Conservation (phyloP, 2,113 vertebrate species). For the Anser cygnoides region DNA sequence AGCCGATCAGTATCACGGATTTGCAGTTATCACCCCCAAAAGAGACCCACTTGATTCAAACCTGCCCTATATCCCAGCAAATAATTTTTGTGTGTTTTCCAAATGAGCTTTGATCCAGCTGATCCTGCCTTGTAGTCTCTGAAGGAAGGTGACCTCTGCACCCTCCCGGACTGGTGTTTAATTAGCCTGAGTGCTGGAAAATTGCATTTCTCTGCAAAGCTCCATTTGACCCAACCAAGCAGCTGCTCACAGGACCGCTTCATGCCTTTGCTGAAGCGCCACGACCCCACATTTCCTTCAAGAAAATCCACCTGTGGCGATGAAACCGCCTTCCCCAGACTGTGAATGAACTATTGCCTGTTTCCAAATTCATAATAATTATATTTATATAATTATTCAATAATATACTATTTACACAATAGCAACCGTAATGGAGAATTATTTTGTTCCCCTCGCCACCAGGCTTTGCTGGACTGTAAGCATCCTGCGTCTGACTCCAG, state of each 20-base stretch:
- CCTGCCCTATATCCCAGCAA: rapidly evolving
- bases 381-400: background rate
- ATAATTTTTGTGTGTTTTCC: background rate
- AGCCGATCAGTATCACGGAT: background rate
- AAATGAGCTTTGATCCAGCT: background rate
- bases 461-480: background rate
- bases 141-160: background rate
- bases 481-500: rapidly evolving
- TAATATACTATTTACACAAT: background rate
- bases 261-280: background rate
- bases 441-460: background rate
- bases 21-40: background rate
- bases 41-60: background rate
- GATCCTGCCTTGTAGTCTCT: background rate
- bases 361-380: background rate
- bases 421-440: background rate
- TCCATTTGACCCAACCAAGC: background rate
- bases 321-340: background rate
- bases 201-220: background rate
- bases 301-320: rapidly evolving
- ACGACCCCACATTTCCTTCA: background rate
- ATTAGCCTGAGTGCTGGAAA: background rate
- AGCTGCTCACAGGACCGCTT: background rate
- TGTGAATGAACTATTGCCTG: background rate
- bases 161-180: background rate